Conservation (phyloP, 2,797 vertebrate genomes). For the Acestrorhynchus altus region DNA sequence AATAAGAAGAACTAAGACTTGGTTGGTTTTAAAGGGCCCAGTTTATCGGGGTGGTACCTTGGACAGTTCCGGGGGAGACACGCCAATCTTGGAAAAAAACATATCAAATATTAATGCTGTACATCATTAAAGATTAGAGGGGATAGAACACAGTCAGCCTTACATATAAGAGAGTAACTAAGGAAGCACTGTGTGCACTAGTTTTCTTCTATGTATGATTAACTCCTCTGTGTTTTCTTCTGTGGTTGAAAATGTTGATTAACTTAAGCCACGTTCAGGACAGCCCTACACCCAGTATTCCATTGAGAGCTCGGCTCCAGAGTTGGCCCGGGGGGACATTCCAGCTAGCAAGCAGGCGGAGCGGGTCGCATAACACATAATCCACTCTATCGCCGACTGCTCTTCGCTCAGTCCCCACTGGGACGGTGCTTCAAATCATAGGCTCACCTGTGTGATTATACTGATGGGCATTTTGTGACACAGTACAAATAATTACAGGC, state of each 20-base stretch:
- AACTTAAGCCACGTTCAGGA: neutral
- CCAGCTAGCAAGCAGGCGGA: constrained; percentile 3
- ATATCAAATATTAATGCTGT: neutral
- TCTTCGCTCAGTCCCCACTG: neutral
- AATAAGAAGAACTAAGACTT: neutral
- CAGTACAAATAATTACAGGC: constrained; percentile 2
- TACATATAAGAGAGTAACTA: neutral
- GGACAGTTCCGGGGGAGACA: neutral
- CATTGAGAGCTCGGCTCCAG: constrained; percentile 20
- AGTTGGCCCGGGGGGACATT: constrained; percentile 45
- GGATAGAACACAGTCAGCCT: neutral
- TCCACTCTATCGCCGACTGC: neutral
- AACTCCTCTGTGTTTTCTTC: constrained; percentile 4
- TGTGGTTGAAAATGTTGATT: neutral
- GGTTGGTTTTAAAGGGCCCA: neutral
- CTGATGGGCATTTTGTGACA: neutral
- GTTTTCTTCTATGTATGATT: neutral
- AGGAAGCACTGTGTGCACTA: neutral
- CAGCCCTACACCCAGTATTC: neutral
- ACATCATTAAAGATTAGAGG: neutral
- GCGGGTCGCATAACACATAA: constrained; percentile 9
- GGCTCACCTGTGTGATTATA: constrained; percentile 11
- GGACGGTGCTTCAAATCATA: constrained; percentile 6
- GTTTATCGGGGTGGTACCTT: constrained; percentile 35
- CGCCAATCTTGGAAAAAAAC: neutral